Conservation (phyloP, 1,140 invertebrate genomes). For the Eciton burchellii region DNA sequence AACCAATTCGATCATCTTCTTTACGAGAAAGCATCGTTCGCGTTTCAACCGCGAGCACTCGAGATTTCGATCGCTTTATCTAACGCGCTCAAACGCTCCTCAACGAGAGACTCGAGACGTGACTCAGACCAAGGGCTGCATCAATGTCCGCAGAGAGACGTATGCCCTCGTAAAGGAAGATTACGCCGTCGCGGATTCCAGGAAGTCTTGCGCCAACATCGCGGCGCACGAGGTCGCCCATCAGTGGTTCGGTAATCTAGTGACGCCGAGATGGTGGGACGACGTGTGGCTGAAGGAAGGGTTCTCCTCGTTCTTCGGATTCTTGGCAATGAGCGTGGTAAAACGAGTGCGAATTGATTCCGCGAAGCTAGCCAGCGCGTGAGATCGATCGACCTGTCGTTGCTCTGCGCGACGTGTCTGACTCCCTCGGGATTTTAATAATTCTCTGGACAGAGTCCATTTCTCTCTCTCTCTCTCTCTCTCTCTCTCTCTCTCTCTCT, state of each 20-base stretch:
- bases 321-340: constrained; percentile 79
- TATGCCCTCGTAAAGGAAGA: neutral
- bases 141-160: constrained; percentile 29
- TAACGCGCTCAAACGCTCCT: too few relatives aligned
- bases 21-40: too few relatives aligned
- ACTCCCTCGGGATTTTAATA: neutral
- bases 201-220: constrained; percentile 77
- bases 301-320: constrained; percentile 83
- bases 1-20: neutral
- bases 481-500: too few relatives aligned
- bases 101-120: neutral
- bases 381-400: neutral
- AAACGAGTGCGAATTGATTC: neutral
- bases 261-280: constrained; percentile 81
- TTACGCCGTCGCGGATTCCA: neutral
- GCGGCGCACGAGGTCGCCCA: constrained; percentile 86
- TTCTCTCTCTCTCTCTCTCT: too few relatives aligned
- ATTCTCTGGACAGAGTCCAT: neutral
- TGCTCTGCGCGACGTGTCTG: neutral
- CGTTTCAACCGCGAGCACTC: too few relatives aligned
- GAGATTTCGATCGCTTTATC: too few relatives aligned
- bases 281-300: constrained; percentile 87
- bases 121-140: neutral
- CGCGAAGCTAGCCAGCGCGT: neutral
- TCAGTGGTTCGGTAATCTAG: constrained; percentile 83